Evolutionary conservation across 2,888 invertebrate species (phyloP), one percentile per base, ranked within the genome.

Genomic region (Parapristionchus giblindavisi): DNA sequence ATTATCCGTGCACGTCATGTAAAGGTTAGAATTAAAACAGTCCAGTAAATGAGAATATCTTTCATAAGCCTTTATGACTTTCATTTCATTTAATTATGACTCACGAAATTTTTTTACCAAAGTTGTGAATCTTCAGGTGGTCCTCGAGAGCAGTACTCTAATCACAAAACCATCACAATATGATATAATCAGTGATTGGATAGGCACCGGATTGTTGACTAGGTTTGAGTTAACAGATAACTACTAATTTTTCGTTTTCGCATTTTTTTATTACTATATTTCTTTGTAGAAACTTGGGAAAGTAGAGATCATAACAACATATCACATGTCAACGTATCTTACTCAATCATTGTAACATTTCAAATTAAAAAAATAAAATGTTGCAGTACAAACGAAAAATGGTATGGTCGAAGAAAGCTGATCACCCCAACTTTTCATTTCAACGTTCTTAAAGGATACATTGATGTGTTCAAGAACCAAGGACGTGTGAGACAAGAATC

Each of bases 391-490:
- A 90, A 90, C 6, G 81, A 83, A 5, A 90, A 90, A 82, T 91
- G 90, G 90, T 87, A 87, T 38, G 78, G 79, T 1, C 84, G 90
- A 40, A 83, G 90, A 29, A 89, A 89, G 79, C 84, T 90, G 81
- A 83, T 90, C 56, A 91, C 90, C 1, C 90, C 90, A 21, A 88
- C 90, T 2, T 91, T 91, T 81, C 90, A 91, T 81, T 91, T 90
- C 83, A 88, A 89, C 75, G 89, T 90, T 73, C 86, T 90, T 51
- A 85, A 89, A 65, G 88, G 89, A 76, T 91, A 90, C 80, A 78
- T 89, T 21, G 75, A 78, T 51, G 58, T 79, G 17, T 79, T 79
- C 56, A 51, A 74, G 88, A 43, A 68, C 29, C 76, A 77, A 29
- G 79, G 76, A 54, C 76, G 75, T 32, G 54, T 75, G 1, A 51